Base-by-base conservation (phyloP, 2,113 vertebrate species). In the Erythrocercus mccallii region DNA sequence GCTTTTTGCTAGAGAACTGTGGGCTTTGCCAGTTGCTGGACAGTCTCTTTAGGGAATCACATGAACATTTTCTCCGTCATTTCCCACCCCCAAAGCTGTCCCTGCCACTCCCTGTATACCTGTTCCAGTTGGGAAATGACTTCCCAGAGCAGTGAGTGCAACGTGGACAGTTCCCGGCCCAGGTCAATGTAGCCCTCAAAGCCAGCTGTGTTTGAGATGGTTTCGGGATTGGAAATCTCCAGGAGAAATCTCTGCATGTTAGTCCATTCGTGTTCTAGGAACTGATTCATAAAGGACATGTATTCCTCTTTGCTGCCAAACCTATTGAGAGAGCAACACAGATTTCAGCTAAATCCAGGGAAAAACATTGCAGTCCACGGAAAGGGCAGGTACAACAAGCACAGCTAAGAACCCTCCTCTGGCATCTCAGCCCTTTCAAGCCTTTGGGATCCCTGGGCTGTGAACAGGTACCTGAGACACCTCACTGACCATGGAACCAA, bases 251-350 rank as follows among this genome's bases (percentile, higher is more conserved):
- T 99, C 96, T 99, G 99, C 99, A 99, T 99, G 92, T 99, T 99
- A 86, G 98, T 99, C 99, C 99, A 99, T 88, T 99, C 99, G 0
- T 99, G 99, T 91, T 99, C 99, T 97, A 99, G 96, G 97, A 99
- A 99, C 98, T 99, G 99, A 97, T 99, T 99, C 99, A 99, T 99
- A 95, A 99, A 99, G 24, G 99, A 99, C 99, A 99, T 99, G 97
- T 99, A 99, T 61, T 99, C 99, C 73, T 99, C 99, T 92, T 99
- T 99, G 98, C 99, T 99, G 62, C 99, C 99, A 80, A 99, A 99
- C 97, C 99, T 99, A 82, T 37, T 7, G 23, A 72, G 74, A 93
- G 38, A 95, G 58, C 24, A 47, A 66, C 6, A 61, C 0, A 1
- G 22, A 77, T 68, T 81, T 83, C 56, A 85, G 68, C 24, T 37